A percentile compares a stretch with the other conserved stretches of the same genome.
Evolutionary conservation across 2,888 invertebrate genomes (phyloP).

Genomic region (Tribolium freemani): DNA sequence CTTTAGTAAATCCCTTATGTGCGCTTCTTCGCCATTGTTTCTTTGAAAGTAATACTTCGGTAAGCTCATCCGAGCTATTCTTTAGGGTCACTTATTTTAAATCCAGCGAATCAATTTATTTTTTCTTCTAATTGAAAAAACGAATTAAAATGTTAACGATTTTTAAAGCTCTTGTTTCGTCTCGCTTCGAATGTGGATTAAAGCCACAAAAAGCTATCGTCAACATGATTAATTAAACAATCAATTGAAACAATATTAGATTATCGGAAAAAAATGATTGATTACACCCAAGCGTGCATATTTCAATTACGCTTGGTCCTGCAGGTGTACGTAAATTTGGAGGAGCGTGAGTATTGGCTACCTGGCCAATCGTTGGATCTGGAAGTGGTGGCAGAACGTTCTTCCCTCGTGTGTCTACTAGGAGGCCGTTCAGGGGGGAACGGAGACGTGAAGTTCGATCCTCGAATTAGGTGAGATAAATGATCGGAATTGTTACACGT

Average conservation of each 20-base stretch:
- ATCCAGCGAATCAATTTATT: too few species aligned
- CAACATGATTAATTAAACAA: not conserved
- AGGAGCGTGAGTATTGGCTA: conserved; percentile 76
- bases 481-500: conserved; percentile 16
- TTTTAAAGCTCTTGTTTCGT: too few species aligned
- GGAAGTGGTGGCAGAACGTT: conserved; percentile 74
- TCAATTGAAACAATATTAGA: not conserved
- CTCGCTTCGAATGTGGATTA: too few species aligned
- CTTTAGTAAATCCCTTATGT: too few species aligned
- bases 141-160: too few species aligned
- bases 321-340: conserved; percentile 74
- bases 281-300: not conserved
- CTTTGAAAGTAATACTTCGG: too few species aligned
- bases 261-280: not conserved
- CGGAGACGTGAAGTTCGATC: conserved; percentile 70
- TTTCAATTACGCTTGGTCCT: too few species aligned
- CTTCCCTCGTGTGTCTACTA: conserved; percentile 75
- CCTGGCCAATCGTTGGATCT: conserved; percentile 74
- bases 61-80: too few species aligned
- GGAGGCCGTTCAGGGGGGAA: conserved; percentile 72
- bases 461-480: conserved; percentile 64
- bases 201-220: too few species aligned
- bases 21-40: too few species aligned
- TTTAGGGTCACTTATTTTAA: too few species aligned
- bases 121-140: too few species aligned